A percentile compares a stretch with the other conserved stretches of the same genome.
Evolutionary conservation across 2,888 invertebrate genomes (phyloP).

Genomic region (Himalopsyche anomala): DNA sequence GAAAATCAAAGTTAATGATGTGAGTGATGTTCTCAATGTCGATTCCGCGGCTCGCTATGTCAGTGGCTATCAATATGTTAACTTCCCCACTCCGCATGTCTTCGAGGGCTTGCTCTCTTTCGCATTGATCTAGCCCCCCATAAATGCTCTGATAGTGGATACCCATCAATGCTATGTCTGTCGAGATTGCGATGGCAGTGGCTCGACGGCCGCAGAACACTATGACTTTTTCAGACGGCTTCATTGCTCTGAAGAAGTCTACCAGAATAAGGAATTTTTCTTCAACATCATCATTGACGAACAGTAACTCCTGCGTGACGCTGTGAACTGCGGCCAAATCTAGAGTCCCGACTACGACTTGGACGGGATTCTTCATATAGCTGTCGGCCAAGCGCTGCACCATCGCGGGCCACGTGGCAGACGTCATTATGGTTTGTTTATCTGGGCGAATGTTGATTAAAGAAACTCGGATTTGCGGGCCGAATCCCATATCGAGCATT

Average conservation of each 20-base stretch:
- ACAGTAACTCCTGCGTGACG: slow-evolving; percentile 87
- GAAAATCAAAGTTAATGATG: slow-evolving; percentile 95
- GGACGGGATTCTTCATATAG: slow-evolving; percentile 93
- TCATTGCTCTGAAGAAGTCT: slow-evolving; percentile 84
- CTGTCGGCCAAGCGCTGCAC: slow-evolving; percentile 90
- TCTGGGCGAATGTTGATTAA: slow-evolving; percentile 89
- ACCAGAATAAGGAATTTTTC: slow-evolving; percentile 82
- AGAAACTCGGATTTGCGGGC: slow-evolving; percentile 91
- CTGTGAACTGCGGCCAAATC: slow-evolving; percentile 94
- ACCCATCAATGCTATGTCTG: slow-evolving; percentile 84
- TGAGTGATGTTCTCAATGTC: slow-evolving; percentile 94
- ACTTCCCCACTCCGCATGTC: slow-evolving; percentile 89
- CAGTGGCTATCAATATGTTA: slow-evolving; percentile 93
- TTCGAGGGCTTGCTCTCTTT: slow-evolving; percentile 88
- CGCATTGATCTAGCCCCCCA: slow-evolving; percentile 89
- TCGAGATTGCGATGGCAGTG: slow-evolving; percentile 88
- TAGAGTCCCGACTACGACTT: slow-evolving; percentile 91
- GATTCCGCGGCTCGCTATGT: slow-evolving; percentile 95
- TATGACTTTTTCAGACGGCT: slow-evolving; percentile 87
- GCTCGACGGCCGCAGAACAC: slow-evolving; percentile 94
- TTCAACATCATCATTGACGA: slow-evolving; percentile 80
- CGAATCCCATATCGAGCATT: slow-evolving; percentile 93
- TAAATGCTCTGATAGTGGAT: slow-evolving; percentile 89
- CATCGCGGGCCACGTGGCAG: slow-evolving; percentile 95
- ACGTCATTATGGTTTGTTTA: slow-evolving; percentile 97